phyloP scores from a whole-genome alignment of 2,113 vertebrate genomes.

The Pteropus alecto region DNA sequence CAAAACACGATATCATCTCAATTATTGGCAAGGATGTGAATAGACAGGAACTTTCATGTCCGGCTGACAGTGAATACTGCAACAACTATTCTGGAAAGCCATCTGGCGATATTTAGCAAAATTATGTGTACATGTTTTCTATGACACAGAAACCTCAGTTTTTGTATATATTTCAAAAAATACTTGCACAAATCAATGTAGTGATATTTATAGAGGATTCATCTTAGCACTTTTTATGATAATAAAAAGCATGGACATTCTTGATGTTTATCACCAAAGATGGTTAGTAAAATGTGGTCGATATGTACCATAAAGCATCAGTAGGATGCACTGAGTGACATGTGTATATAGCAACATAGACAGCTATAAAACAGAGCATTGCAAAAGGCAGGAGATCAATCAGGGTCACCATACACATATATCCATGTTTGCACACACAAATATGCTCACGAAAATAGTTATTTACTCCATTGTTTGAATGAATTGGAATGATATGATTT shows the following conservation, averaged over 20 bases:
- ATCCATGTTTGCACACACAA: not conserved
- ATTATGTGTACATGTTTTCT: not conserved
- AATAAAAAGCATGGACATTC: not conserved
- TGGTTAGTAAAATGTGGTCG: not conserved
- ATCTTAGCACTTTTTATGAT: not conserved
- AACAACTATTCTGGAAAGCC: not conserved
- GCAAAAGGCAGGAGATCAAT: not conserved
- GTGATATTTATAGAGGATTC: not conserved
- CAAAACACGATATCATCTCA: not conserved
- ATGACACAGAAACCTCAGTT: not conserved
- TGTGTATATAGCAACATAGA: not conserved
- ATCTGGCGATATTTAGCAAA: constrained; percentile 39
- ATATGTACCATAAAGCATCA: not conserved
- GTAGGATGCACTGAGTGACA: not conserved
- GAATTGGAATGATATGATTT: not conserved
- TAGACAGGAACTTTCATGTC: not conserved
- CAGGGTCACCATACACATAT: not conserved
- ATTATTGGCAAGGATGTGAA: not conserved
- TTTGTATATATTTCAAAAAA: not conserved
- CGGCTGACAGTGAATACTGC: not conserved
- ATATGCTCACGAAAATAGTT: not conserved
- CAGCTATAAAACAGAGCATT: not conserved
- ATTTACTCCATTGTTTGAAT: not conserved
- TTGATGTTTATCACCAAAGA: not conserved
- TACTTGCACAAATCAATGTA: not conserved